Evolutionary conservation across 2,888 invertebrate genomes (phyloP).

Genomic region (Sabatieria punctata): DNA sequence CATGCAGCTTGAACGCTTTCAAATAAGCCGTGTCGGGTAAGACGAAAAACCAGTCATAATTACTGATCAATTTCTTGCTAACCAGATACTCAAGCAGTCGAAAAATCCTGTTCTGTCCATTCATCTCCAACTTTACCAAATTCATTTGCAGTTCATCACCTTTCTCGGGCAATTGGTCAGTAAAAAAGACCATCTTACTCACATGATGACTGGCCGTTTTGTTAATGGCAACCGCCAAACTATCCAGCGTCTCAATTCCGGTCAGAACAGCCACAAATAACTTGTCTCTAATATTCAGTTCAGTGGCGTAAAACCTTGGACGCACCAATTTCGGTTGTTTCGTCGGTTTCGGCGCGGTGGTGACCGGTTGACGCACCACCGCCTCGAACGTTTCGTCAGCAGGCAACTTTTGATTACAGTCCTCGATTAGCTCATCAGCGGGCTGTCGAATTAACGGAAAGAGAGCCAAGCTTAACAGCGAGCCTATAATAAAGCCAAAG

Average conservation of each 20-base stretch:
- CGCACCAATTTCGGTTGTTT: constrained; percentile 43
- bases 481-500: constrained; percentile 1
- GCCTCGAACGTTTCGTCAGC: too few relatives aligned
- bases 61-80: constrained; percentile 66
- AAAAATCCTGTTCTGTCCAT: too few relatives aligned
- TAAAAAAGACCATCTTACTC: constrained; percentile 64
- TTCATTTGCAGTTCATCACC: not conserved
- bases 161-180: constrained; percentile 26
- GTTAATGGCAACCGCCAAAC: constrained; percentile 64
- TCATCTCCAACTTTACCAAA: too few relatives aligned
- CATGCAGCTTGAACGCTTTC: constrained; percentile 54
- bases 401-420: too few relatives aligned
- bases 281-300: constrained; percentile 75
- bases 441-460: not conserved
- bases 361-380: too few relatives aligned
- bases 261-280: constrained; percentile 70
- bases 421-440: too few relatives aligned
- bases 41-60: constrained; percentile 80
- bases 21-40: constrained; percentile 67
- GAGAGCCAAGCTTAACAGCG: not conserved
- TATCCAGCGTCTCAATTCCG: constrained; percentile 40
- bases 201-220: constrained; percentile 65
- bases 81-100: constrained; percentile 76
- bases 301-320: constrained; percentile 82
- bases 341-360: too few relatives aligned